A percentile compares a stretch with the other conserved stretches of the same genome.
Evolutionary conservation across 1,140 invertebrate genomes (phyloP).

Genomic region (Bombus confusus): DNA sequence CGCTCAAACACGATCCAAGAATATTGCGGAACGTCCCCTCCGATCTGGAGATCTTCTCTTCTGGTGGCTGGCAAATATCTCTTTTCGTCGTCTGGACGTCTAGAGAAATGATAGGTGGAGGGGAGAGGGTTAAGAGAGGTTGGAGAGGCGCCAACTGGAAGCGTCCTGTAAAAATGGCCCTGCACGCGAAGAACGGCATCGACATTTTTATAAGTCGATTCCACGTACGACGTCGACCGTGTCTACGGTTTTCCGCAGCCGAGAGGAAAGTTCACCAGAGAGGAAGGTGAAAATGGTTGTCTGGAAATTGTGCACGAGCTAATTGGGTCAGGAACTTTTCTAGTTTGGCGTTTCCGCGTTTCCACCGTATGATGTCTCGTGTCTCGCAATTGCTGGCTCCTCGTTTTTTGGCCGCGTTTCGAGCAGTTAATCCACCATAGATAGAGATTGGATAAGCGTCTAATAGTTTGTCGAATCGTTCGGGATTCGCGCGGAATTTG

Average conservation of each 20-base stretch:
- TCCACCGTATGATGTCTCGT: neutral
- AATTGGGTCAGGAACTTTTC: constrained; percentile 27
- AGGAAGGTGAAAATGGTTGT: no score
- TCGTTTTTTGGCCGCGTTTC: neutral
- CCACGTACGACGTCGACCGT: neutral
- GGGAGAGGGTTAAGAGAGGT: constrained; percentile 1
- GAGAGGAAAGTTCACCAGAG: no score
- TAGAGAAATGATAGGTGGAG: neutral
- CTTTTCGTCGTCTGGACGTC: neutral
- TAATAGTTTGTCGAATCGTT: neutral
- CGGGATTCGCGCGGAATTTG: neutral
- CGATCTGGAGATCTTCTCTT: neutral
- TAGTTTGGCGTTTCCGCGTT: constrained; percentile 9
- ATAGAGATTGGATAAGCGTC: neutral
- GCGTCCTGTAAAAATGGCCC: constrained; percentile 20
- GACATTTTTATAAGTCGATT: constrained; percentile 42
- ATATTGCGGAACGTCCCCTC: neutral
- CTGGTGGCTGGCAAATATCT: neutral
- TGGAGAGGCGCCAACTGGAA: constrained; percentile 18
- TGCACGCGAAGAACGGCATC: constrained; percentile 1
- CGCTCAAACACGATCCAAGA: neutral
- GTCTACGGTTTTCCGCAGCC: neutral
- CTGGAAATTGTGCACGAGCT: neutral
- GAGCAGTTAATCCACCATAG: neutral
- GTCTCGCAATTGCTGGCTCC: neutral